Conservation (phyloP, 2,113 vertebrate species). For the Uria lomvia region DNA sequence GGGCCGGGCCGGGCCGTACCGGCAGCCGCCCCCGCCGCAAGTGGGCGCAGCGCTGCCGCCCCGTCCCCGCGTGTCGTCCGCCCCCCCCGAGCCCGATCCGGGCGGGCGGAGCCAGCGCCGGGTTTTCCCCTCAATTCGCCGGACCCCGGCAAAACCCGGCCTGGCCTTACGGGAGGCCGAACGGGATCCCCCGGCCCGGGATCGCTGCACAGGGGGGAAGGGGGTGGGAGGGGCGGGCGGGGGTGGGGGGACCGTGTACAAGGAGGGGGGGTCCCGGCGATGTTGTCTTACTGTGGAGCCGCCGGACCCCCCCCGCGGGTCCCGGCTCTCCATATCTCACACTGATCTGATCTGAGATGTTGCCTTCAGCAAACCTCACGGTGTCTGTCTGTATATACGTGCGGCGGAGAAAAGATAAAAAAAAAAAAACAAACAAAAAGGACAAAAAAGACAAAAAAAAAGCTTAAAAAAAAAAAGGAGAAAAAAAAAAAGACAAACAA, state of each 20-base stretch:
- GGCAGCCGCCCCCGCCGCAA: not conserved
- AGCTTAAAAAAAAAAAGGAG: not conserved
- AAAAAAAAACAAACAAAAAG: not conserved
- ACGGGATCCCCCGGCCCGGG: not conserved
- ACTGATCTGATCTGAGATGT: conserved; percentile 73
- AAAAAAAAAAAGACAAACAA: not conserved
- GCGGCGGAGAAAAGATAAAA: not conserved
- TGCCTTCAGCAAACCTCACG: conserved; percentile 72
- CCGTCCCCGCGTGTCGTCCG: not conserved
- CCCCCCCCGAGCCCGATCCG: not conserved
- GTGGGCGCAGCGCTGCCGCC: not conserved
- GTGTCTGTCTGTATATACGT: conserved; percentile 61
- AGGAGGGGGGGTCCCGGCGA: too few relatives aligned
- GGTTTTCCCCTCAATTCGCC: not conserved
- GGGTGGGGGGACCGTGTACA: too few relatives aligned
- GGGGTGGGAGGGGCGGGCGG: not conserved
- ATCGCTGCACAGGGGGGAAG: not conserved
- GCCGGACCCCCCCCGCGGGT: conserved; percentile 4
- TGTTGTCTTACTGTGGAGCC: conserved; percentile 28
- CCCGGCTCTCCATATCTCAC: conserved; percentile 51
- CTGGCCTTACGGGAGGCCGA: not conserved
- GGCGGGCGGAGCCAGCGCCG: not conserved
- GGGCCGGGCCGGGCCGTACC: not conserved
- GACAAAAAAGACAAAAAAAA: not conserved
- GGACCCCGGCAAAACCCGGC: not conserved